Conservation (phyloP, 2,113 vertebrate species). For the Carassius gibelio region DNA sequence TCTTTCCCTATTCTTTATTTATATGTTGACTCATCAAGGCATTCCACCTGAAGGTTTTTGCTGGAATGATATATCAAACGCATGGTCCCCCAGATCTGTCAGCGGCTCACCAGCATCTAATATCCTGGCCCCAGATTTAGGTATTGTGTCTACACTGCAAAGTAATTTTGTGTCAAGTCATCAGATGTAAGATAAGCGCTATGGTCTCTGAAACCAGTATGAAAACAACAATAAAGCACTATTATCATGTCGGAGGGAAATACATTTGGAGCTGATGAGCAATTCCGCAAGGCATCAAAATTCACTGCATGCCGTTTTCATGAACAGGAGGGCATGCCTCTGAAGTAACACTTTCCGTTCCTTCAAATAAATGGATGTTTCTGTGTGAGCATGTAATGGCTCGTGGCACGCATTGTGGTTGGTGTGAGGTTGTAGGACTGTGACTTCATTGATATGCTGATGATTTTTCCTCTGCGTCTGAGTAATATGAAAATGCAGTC, state of each 20-base stretch:
- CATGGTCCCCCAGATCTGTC: constrained; percentile 33
- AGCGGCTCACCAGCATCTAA: constrained; percentile 13
- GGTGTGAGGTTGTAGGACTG: constrained; percentile 32
- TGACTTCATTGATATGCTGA: constrained; percentile 57
- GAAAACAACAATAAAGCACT: constrained; percentile 29
- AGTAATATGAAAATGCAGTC: constrained; percentile 49
- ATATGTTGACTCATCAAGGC: constrained; percentile 37
- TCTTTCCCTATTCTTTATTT: constrained; percentile 43
- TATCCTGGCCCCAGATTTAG: constrained; percentile 34
- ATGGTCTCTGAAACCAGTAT: constrained; percentile 10
- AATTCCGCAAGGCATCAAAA: constrained; percentile 19
- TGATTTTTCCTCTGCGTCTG: constrained; percentile 51
- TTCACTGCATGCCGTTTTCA: constrained; percentile 7
- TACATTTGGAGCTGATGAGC: constrained; percentile 12
- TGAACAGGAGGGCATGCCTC: not conserved
- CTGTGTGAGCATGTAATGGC: constrained; percentile 54
- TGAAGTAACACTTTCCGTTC: constrained; percentile 29
- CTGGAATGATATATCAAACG: constrained; percentile 41
- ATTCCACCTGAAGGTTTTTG: constrained; percentile 41
- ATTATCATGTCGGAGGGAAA: constrained; percentile 28
- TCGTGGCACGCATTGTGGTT: constrained; percentile 54
- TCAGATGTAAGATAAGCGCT: constrained; percentile 33
- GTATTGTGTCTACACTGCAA: constrained; percentile 38
- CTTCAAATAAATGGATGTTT: constrained; percentile 35
- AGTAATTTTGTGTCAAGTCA: constrained; percentile 47